Evolutionary conservation across 1,140 invertebrate genomes (phyloP).

Genomic region (Pararge aegeria): DNA sequence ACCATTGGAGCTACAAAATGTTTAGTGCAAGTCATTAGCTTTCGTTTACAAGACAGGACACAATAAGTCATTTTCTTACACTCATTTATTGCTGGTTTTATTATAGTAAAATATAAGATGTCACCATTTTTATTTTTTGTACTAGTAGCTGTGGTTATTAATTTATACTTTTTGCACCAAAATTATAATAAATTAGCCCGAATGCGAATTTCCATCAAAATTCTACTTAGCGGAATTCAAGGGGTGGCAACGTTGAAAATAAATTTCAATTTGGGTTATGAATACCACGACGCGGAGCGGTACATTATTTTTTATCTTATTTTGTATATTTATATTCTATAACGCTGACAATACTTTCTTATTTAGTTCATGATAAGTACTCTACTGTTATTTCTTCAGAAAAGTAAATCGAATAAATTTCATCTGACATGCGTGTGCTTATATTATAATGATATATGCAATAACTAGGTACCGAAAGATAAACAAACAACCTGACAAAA

Average conservation of each 20-base stretch:
- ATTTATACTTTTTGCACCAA: conserved; percentile 25
- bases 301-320: conserved; percentile 24
- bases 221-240: conserved; percentile 66
- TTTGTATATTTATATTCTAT: not conserved
- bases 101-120: not conserved
- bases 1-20: too few species aligned
- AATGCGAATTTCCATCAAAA: conserved; percentile 61
- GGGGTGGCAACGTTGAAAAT: conserved; percentile 57
- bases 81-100: not conserved
- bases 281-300: conserved; percentile 29
- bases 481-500: too few species aligned
- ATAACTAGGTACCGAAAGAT: too few species aligned
- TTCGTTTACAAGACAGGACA: too few species aligned
- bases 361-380: too few species aligned
- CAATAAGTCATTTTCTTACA: too few species aligned
- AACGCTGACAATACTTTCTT: too few species aligned
- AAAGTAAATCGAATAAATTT: too few species aligned
- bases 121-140: not conserved
- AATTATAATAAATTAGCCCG: conserved; percentile 48
- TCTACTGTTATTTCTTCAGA: not conserved
- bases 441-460: too few species aligned
- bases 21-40: too few species aligned
- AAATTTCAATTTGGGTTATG: conserved; percentile 63
- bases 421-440: too few species aligned
- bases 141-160: conserved; percentile 6